These are phyloP conservation scores for Monopterus albus DNA, from an alignment of 2,113 vertebrate genomes.

Conservation along the genomic window DNA sequence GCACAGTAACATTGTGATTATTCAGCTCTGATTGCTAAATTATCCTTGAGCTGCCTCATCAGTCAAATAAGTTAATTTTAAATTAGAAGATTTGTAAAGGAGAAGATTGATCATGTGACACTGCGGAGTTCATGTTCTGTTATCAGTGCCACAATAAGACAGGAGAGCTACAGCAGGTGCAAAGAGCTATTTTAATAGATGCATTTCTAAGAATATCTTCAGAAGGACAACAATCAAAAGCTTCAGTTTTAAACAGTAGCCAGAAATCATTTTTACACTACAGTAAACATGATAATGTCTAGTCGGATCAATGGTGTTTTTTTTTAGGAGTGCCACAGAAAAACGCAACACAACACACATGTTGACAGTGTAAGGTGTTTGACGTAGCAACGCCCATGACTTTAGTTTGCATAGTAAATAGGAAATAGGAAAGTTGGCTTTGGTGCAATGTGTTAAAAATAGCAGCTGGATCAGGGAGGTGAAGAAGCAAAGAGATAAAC, in stretches of 20 bases:
- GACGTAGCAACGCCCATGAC: neutral
- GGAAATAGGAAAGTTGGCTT: conserved; percentile 12
- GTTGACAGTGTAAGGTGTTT: no score
- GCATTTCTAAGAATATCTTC: conserved; percentile 71
- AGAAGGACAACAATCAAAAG: conserved; percentile 41
- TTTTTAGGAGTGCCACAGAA: no score
- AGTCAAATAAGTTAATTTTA: neutral
- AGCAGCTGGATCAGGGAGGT: conserved; percentile 42
- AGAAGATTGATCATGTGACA: neutral
- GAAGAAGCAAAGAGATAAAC: no score
- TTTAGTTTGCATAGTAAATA: conserved; percentile 27
- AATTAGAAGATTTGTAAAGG: neutral
- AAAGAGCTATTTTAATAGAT: conserved; percentile 52
- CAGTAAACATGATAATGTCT: conserved; percentile 15
- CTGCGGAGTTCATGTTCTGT: neutral
- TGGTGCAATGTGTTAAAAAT: conserved; percentile 41
- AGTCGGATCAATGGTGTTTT: conserved; percentile 12
- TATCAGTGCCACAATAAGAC: conserved; percentile 1
- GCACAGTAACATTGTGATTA: neutral
- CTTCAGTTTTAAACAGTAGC: conserved; percentile 37
- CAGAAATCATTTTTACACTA: conserved; percentile 38
- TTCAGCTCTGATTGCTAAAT: neutral
- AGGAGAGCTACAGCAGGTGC: conserved; percentile 12
- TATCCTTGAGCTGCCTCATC: neutral
- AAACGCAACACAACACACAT: no score